phyloP scores from a whole-genome alignment of 2,113 vertebrate genomes.

The Xiphias gladius region DNA sequence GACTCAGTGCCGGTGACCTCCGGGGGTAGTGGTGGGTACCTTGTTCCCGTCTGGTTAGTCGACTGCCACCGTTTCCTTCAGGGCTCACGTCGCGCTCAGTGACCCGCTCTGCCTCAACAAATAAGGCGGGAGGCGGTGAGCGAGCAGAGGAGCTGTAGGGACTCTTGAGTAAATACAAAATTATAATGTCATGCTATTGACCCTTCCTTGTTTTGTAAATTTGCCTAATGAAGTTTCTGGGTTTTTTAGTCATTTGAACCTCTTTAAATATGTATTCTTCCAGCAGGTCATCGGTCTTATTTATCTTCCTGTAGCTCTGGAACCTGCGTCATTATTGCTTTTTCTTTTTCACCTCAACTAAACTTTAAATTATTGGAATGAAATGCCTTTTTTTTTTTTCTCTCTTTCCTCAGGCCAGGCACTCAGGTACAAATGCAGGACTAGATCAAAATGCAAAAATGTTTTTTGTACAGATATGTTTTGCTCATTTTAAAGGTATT shows the following conservation, averaged over 20 bases:
- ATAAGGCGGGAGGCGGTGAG: not conserved
- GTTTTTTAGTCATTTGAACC: conserved; percentile 21
- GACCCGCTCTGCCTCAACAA: conserved; percentile 26
- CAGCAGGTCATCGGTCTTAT: not conserved
- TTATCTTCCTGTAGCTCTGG: not conserved
- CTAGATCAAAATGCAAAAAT: too few relatives aligned
- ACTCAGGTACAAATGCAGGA: too few relatives aligned
- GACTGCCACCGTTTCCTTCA: not conserved
- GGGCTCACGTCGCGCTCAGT: conserved; percentile 20
- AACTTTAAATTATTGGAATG: too few relatives aligned
- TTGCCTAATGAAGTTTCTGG: not conserved
- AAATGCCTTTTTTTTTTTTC: too few relatives aligned
- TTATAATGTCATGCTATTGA: not conserved
- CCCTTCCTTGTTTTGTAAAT: not conserved
- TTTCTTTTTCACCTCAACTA: too few relatives aligned
- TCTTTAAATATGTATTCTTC: conserved; percentile 17
- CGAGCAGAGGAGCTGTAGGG: not conserved
- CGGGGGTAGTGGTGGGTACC: conserved; percentile 10
- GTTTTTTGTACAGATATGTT: too few relatives aligned
- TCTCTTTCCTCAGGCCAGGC: too few relatives aligned
- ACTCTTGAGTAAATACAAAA: not conserved
- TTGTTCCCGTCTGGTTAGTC: conserved; percentile 15
- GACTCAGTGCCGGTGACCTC: conserved; percentile 41
- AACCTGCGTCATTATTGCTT: not conserved
- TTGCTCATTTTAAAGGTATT: too few relatives aligned